Percentiles rank a stretch among this genome's conserved stretches.
These are phyloP conservation scores for Enteromius treurensis DNA, from an alignment of 2,797 vertebrate genomes.

Conservation along the genomic window DNA sequence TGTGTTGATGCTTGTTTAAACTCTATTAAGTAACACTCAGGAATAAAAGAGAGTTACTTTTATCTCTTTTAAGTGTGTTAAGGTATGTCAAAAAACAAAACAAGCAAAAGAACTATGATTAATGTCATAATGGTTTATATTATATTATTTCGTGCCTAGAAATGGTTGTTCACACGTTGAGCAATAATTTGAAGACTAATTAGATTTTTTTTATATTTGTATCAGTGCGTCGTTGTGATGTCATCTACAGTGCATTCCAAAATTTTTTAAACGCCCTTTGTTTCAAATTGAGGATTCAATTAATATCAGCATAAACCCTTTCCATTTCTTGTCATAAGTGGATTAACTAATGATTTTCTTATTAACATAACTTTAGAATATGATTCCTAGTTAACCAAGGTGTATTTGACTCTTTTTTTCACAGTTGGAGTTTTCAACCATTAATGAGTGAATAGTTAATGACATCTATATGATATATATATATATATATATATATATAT, in stretches of 20 bases:
- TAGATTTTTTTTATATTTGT: not conserved
- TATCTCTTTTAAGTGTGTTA: not conserved
- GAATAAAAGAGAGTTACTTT: not conserved
- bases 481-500: no score
- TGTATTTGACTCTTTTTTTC: no score
- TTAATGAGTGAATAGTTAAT: no score
- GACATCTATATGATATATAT: no score
- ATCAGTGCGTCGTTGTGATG: not conserved
- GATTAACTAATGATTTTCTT: not conserved
- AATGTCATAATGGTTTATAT: slow-evolving; percentile 8
- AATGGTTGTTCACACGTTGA: not conserved
- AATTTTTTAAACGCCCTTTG: not conserved
- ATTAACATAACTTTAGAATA: not conserved
- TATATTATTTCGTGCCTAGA: not conserved
- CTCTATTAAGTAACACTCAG: not conserved
- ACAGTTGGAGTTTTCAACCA: no score
- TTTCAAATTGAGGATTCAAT: not conserved
- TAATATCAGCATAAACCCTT: not conserved
- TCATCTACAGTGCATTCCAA: not conserved
- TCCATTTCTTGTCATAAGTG: not conserved
- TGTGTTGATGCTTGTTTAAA: not conserved
- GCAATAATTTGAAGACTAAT: not conserved
- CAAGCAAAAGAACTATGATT: not conserved
- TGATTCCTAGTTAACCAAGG: not conserved
- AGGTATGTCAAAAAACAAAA: not conserved